Conservation (phyloP, 2,113 vertebrate species). For the Colossoma macropomum region DNA sequence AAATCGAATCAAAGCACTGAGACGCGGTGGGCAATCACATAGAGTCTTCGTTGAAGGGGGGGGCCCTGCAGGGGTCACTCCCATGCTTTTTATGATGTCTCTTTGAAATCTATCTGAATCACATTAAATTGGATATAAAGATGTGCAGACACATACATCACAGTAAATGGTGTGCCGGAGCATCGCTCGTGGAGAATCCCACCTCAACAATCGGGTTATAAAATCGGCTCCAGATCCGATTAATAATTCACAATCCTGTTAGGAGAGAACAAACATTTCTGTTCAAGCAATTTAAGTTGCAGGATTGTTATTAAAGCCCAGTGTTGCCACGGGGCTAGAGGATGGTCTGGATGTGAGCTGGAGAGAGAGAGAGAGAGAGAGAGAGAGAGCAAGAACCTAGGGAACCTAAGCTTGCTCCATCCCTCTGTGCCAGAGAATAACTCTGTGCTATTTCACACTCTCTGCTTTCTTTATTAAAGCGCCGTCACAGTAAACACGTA, state of each 20-base stretch:
- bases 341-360: slow-evolving; percentile 48
- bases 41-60: slow-evolving; percentile 54
- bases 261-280: slow-evolving; percentile 84
- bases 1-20: slow-evolving; percentile 76
- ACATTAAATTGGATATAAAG: slow-evolving; percentile 81
- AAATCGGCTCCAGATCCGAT: slow-evolving; percentile 79
- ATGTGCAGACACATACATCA: slow-evolving; percentile 85
- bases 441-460: slow-evolving; percentile 77
- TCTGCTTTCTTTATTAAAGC: slow-evolving; percentile 81
- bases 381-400: slow-evolving; percentile 50
- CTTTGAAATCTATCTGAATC: slow-evolving; percentile 83
- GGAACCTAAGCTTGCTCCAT: slow-evolving; percentile 59
- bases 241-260: slow-evolving; percentile 86
- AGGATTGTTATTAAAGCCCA: slow-evolving; percentile 72
- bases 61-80: slow-evolving; percentile 67
- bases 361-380: not conserved
- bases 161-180: slow-evolving; percentile 76
- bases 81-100: slow-evolving; percentile 80
- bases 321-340: slow-evolving; percentile 47
- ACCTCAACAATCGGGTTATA: slow-evolving; percentile 81
- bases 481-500: slow-evolving; percentile 75
- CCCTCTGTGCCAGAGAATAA: slow-evolving; percentile 71
- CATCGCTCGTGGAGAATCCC: slow-evolving; percentile 77
- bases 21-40: slow-evolving; percentile 57
- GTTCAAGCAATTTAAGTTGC: slow-evolving; percentile 78